Evolutionary conservation across 1,140 invertebrate species (phyloP).

Genomic region (Drosophila asahinai): DNA sequence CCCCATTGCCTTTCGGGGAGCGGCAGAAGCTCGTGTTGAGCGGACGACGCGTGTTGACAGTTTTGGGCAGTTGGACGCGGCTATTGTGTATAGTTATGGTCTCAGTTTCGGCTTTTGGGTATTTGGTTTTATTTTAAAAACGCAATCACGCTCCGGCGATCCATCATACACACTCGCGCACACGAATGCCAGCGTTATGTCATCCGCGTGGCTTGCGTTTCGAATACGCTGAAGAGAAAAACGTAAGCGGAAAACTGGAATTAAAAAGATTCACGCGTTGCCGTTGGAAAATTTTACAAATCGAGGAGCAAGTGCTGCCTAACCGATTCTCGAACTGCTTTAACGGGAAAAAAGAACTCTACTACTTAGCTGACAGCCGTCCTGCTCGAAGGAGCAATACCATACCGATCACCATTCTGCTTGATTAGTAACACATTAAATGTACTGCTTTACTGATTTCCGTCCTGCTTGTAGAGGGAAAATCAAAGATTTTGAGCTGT

Average conservation of each 20-base stretch:
- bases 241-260: constrained; percentile 46
- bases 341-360: too few species aligned
- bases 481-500: too few species aligned
- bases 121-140: constrained; percentile 46
- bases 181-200: constrained; percentile 54
- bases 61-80: constrained; percentile 13
- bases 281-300: constrained; percentile 44
- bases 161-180: constrained; percentile 44
- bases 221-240: constrained; percentile 20
- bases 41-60: constrained; percentile 27
- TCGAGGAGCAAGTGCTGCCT: not conserved
- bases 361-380: too few species aligned
- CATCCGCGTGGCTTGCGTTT: constrained; percentile 55
- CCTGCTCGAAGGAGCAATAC: too few species aligned
- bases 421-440: too few species aligned
- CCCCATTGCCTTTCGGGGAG: constrained; percentile 17
- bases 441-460: too few species aligned
- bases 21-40: constrained; percentile 7
- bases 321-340: too few species aligned
- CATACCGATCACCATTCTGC: too few species aligned
- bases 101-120: constrained; percentile 8
- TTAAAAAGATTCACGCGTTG: constrained; percentile 42
- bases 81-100: constrained; percentile 8
- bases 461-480: too few species aligned
- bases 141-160: constrained; percentile 72